Conservation (phyloP, 2,113 vertebrate genomes). For the human region DNA sequence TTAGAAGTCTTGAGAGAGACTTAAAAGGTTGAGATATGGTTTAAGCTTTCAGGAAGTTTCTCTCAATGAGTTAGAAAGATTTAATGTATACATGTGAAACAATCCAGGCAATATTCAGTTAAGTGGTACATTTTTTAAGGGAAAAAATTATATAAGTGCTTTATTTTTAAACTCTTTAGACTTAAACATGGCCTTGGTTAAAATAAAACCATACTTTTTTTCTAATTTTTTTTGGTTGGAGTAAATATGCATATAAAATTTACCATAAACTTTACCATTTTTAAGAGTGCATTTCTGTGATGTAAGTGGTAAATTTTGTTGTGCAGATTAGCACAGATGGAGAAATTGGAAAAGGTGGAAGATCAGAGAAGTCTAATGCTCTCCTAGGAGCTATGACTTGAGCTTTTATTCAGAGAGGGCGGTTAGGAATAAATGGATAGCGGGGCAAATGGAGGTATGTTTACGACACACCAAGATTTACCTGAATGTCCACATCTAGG, state of each 20-base stretch:
- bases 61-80: background rate
- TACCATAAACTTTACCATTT: background rate
- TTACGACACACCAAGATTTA: background rate
- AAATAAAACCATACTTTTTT: background rate
- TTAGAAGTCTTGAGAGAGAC: background rate
- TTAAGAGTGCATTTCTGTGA: background rate
- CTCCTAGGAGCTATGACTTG: background rate
- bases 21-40: background rate
- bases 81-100: background rate
- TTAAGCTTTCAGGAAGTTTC: slow-evolving; percentile 34
- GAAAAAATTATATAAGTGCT: background rate
- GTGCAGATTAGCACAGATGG: background rate
- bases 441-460: background rate
- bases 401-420: background rate
- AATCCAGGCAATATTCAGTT: background rate
- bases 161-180: slow-evolving; percentile 15
- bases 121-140: background rate
- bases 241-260: background rate
- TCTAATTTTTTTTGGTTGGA: background rate
- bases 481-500: background rate
- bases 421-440: background rate
- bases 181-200: background rate
- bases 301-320: background rate
- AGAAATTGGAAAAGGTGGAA: background rate
- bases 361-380: background rate